A percentile compares a stretch with the other conserved stretches of the same genome.
These are phyloP conservation scores for Eublepharis macularius DNA, from an alignment of 2,113 vertebrate species.

Conservation along the genomic window DNA sequence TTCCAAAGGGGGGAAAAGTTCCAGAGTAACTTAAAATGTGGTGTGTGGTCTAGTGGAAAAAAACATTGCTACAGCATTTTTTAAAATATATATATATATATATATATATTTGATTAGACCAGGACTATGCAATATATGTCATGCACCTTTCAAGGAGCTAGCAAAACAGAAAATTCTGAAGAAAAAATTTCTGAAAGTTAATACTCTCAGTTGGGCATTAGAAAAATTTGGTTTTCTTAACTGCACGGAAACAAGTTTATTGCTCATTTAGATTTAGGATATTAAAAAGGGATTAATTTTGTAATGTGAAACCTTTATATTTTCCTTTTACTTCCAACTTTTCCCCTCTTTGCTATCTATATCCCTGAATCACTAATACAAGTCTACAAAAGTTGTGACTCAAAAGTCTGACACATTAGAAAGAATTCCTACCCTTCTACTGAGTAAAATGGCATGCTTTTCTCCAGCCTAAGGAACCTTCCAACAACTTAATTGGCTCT, in stretches of 20 bases:
- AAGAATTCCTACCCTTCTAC: too few relatives aligned
- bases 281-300: neutral
- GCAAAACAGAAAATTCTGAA: conserved; percentile 24
- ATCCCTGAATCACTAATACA: too few relatives aligned
- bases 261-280: neutral
- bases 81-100: conserved; percentile 47
- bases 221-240: conserved; percentile 18
- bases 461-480: too few relatives aligned
- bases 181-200: conserved; percentile 8
- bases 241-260: neutral
- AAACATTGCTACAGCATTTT: conserved; percentile 59
- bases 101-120: conserved; percentile 67
- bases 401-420: too few relatives aligned
- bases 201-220: conserved; percentile 3
- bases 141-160: conserved; percentile 46
- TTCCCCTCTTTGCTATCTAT: neutral
- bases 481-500: too few relatives aligned
- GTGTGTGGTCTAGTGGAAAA: conserved; percentile 55
- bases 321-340: neutral
- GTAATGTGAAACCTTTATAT: fast-evolving
- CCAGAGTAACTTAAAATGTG: conserved; percentile 64
- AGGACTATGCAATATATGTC: conserved; percentile 33
- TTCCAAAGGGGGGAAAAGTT: conserved; percentile 56
- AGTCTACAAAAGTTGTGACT: too few relatives aligned
- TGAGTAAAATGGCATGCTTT: too few relatives aligned